Base-by-base conservation (phyloP, 2,113 vertebrate genomes). In the Melanostigma gelatinosum region DNA sequence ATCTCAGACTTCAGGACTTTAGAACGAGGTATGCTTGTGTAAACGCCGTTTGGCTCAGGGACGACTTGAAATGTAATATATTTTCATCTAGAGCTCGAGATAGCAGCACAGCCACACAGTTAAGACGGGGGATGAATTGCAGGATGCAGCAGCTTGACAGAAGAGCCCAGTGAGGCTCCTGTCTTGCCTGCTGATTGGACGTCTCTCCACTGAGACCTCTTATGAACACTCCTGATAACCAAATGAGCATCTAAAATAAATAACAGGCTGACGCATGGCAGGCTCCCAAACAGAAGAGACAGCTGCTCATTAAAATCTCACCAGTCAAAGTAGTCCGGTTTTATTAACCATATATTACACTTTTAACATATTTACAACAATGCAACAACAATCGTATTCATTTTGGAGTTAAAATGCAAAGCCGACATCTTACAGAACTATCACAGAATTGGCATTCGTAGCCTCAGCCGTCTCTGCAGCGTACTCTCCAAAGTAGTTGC, bases 1-100 rank as follows among this genome's bases (percentile, higher is more conserved):
- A 1, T 79, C 73, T 86, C 62, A 75, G 80, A 85, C 72, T 62
- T 82, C 22, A 46, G 68, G 70, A 74, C 85, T 85, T 85, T 82
- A 1, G 79, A 42, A 90, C 58, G 90, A 94, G 94, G 93, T 95
- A 95, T 96, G 96, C 95, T 95, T 96, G 95, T 94, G 91, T 96
- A 97, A 97, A 96, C 96, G 97, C 93, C 88, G 77, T 94, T 94
- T 94, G 94, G 92, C 93, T 84, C 82, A 34, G 61, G 90, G 86
- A 93, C 85, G 93, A 85, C 88, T 94, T 85, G 87, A 92, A 94
- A 89, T 83, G 69, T 83, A 85, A 94, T 95, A 94, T 92, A 94
- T 94, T 96, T 95, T 95, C 92, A 95, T 96, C 93, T 95, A 83
- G 82, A 90, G 91, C 90, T 94, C 87, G 89, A 93, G 92, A 94